Base-by-base conservation (phyloP, 2,797 vertebrate species). In the Bradypodion ventrale region DNA sequence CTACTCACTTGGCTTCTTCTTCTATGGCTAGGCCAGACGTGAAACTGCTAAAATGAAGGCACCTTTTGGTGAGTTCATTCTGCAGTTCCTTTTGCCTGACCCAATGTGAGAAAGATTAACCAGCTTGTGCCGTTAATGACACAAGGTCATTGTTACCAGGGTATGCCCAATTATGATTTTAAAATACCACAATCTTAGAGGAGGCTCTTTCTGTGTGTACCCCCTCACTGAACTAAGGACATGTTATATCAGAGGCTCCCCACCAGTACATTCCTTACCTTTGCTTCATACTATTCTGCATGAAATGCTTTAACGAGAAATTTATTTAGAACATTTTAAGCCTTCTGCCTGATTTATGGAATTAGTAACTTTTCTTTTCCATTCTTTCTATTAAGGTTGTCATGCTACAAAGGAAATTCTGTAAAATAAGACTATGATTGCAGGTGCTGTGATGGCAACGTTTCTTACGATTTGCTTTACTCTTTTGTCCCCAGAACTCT, bases 401-500 rank as follows among this genome's bases (percentile, higher is more conserved):
- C n/a, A 35, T 62, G 21, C 13, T 60, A 35, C 32, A 35, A 19
- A 76, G 49, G 46, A 77, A 12, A 12, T 49, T 29, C 12, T 13
- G 10, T 75, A 70, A 78, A 78, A 78, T 21, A 72, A 52, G 7
- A 2, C 32, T 49, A 27, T 68, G 27, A 37, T 69, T 69, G 75
- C 15, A 74, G 7, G 5, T 4, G 0, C 7, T 3, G 0, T 8
- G n/a, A 52, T 87, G 49, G 49, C 19, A 37, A 27, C 40, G 44
- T 68, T 10, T 29, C 32, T 49, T 15, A 81, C 40, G 88, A 4
- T 4, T 62, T 1, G 0, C 0, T 69, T 0, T 0, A 16, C 62
- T 83, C 40, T n/a, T 44, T 29, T 13, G 77, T 10, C 79, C 6
- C 5, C 89, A 99, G 98, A 93, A 99, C 98, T 0, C 97, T 98